These are phyloP conservation scores for Sarcophaga carnaria DNA, from an alignment of 2,888 invertebrate genomes.

Conservation along the genomic window DNA sequence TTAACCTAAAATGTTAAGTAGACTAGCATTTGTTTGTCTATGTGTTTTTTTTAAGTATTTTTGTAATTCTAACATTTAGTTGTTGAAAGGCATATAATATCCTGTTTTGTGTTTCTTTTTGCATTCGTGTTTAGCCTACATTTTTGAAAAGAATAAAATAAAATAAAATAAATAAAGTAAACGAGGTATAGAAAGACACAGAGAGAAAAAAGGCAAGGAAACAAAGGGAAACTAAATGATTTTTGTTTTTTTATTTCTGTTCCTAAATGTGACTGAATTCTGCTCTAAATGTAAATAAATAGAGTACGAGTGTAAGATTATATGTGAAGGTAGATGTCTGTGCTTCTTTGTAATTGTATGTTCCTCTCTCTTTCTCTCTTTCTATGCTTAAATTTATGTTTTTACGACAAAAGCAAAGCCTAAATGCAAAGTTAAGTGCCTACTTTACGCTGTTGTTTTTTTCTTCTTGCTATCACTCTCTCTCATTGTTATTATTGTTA, in stretches of 20 bases:
- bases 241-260: not conserved
- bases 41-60: not conserved
- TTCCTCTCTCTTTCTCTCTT: not conserved
- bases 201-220: not conserved
- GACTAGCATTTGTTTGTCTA: no score
- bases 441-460: conserved; percentile 45
- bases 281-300: not conserved
- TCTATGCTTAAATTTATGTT: not conserved
- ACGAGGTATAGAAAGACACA: no score
- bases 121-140: no score
- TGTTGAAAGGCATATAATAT: no score
- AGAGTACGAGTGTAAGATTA: no score
- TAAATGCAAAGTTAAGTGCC: conserved; percentile 63
- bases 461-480: not conserved
- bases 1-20: not conserved
- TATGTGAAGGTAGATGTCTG: no score
- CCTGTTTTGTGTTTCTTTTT: no score
- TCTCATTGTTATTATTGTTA: not conserved
- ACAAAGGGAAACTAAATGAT: not conserved
- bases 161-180: no score
- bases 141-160: no score
- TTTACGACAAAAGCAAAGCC: conserved; percentile 38
- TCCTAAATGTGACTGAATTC: conserved; percentile 19
- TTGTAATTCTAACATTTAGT: not conserved
- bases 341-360: no score